Percentiles rank a stretch among this genome's conserved stretches.
Conservation (phyloP, 2,797 vertebrate genomes). For the Ctenopoma kingsleyae region DNA sequence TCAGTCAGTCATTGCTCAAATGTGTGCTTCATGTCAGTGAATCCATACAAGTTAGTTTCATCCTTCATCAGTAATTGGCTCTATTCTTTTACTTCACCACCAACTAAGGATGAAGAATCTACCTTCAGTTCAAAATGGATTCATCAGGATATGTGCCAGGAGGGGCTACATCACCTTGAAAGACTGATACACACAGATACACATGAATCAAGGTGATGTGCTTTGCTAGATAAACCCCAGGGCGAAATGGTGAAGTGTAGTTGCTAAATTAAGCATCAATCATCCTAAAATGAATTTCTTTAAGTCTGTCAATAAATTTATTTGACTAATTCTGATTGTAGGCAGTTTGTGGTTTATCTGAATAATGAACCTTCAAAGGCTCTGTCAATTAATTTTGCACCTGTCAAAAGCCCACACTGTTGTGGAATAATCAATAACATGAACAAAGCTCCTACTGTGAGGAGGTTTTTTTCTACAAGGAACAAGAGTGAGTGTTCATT, state of each 20-base stretch:
- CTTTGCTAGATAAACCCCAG: conserved; percentile 6
- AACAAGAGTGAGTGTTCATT: conserved; percentile 20
- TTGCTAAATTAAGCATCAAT: not conserved
- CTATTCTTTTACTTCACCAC: conserved; percentile 5
- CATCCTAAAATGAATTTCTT: not conserved
- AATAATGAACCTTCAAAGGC: conserved; percentile 25
- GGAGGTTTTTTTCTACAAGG: conserved; percentile 26
- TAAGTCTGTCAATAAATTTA: not conserved
- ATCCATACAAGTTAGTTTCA: conserved; percentile 14
- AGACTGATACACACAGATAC: conserved; percentile 11
- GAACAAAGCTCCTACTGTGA: conserved; percentile 31
- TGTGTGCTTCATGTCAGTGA: conserved; percentile 17
- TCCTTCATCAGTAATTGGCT: not conserved
- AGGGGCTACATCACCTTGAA: not conserved
- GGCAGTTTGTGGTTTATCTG: conserved; percentile 13
- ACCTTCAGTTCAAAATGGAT: conserved; percentile 9
- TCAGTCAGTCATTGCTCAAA: conserved; percentile 28
- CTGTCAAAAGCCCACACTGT: conserved; percentile 13
- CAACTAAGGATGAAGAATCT: conserved; percentile 22
- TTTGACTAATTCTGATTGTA: not conserved
- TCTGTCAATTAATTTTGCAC: conserved; percentile 7
- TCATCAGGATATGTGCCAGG: conserved; percentile 1
- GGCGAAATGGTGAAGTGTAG: not conserved
- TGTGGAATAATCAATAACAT: conserved; percentile 36
- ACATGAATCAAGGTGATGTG: not conserved